phyloP scores from a whole-genome alignment of 2,797 vertebrate genomes.

The Anguilla obscura region DNA sequence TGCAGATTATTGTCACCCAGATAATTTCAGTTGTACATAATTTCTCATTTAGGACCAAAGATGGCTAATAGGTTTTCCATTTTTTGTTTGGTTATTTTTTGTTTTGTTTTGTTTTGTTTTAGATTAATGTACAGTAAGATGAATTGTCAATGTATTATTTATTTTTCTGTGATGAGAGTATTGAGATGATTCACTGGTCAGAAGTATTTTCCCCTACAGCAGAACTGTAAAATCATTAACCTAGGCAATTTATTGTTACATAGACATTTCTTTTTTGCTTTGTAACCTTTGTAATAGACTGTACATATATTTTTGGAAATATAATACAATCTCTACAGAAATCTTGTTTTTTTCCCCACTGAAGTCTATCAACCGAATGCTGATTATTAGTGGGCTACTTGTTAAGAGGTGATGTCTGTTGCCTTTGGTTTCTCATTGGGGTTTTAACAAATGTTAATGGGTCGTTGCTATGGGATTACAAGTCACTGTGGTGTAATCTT shows the following conservation, averaged over 20 bases:
- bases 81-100: slow-evolving; percentile 48
- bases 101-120: slow-evolving; percentile 65
- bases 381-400: slow-evolving; percentile 26
- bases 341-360: slow-evolving; percentile 51
- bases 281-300: slow-evolving; percentile 99
- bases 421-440: slow-evolving; percentile 28
- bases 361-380: slow-evolving; percentile 38
- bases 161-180: slow-evolving; percentile 90
- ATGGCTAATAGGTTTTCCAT: slow-evolving; percentile 85
- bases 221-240: slow-evolving; percentile 88
- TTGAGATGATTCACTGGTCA: slow-evolving; percentile 81
- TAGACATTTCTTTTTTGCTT: slow-evolving; percentile 91
- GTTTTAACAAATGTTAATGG: not conserved
- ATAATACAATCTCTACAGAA: slow-evolving; percentile 92
- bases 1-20: slow-evolving; percentile 87
- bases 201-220: slow-evolving; percentile 75
- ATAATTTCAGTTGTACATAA: slow-evolving; percentile 95
- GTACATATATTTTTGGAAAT: slow-evolving; percentile 99
- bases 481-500: slow-evolving; percentile 20
- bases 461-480: not conserved
- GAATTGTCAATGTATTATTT: slow-evolving; percentile 91
- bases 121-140: slow-evolving; percentile 91
- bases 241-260: slow-evolving; percentile 85
- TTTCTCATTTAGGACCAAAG: slow-evolving; percentile 99
- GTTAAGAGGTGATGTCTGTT: slow-evolving; percentile 28